Base-by-base conservation (phyloP, 2,888 invertebrate genomes). In the Pristionchus fissidentatus region DNA sequence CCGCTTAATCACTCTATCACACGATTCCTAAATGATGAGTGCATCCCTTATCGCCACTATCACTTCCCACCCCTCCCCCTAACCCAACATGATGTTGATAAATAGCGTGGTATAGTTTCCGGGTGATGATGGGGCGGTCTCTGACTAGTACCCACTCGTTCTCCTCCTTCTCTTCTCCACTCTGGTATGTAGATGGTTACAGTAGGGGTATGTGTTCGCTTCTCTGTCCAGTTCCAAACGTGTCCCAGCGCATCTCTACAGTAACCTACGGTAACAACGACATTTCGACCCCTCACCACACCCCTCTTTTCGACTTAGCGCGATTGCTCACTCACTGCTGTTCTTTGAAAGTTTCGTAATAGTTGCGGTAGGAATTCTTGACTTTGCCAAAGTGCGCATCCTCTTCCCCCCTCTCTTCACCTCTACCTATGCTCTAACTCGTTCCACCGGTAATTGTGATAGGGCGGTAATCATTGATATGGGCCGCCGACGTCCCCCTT, bases 401-500 rank as follows among this genome's bases (percentile, higher is more conserved):
- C 41, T 70, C 57, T 57, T 57, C 29, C 3, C 38, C 19, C 62
- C 22, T 19, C 66, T 35, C 66, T 7, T 35, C 19, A 22, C 3
- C 35, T 7, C 62, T 32, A 22, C 3, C 35, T 19, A 3, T 0
- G 15, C 41, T 26, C 70, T 43, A 70, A 70, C 70, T 70, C 70
- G 70, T 70, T 70, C 70, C 70, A n/a, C 41, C 26, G 29, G 4
- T 66, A 38, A 70, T 70, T 70, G 70, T 26, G n/a, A n/a, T n/a
- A n/a, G n/a, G n/a, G n/a, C n/a, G n/a, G 70, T 70, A 70, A 70
- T 70, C 70, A 70, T 43, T 70, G 70, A 70, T 70, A 70, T n/a
- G 62, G 38, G 19, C 70, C 70, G 70, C 70, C 70, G 41, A 22
- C 70, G 5, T 5, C 70, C n/a, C n/a, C n/a, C 3, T 19, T 5